Evolutionary conservation across 2,113 vertebrate genomes (phyloP).

Genomic region (Cyprinodon brontotheroides): DNA sequence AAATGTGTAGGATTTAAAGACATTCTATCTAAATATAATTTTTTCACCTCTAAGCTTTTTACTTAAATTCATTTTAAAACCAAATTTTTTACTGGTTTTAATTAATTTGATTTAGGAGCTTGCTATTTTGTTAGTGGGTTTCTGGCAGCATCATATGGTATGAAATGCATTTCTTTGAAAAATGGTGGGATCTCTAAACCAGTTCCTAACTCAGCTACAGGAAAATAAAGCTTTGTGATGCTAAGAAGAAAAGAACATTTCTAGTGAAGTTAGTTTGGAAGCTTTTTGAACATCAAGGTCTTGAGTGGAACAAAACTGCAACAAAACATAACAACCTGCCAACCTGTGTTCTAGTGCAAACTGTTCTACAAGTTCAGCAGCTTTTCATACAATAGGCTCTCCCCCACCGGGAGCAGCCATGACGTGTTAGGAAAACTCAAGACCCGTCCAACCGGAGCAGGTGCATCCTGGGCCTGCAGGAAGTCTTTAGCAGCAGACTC

Average conservation of each 20-base stretch:
- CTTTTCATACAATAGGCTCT: conserved; percentile 39
- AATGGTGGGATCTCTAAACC: not conserved
- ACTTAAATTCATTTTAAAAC: too few relatives aligned
- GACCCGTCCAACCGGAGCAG: conserved; percentile 59
- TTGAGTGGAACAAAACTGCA: not conserved
- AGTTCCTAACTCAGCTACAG: not conserved
- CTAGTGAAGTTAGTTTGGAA: too few relatives aligned
- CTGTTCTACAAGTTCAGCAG: conserved; percentile 57
- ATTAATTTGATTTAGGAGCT: not conserved
- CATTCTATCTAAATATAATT: too few relatives aligned
- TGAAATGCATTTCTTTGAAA: too few relatives aligned
- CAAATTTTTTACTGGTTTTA: too few relatives aligned
- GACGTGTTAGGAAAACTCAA: conserved; percentile 13
- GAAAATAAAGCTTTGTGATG: not conserved
- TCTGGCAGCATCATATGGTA: not conserved
- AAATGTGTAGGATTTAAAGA: too few relatives aligned
- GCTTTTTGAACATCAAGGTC: not conserved
- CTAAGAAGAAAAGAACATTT: not conserved
- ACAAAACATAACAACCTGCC: conserved; percentile 12
- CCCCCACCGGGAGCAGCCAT: conserved; percentile 18
- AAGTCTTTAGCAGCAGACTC: conserved; percentile 38
- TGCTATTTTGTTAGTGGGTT: not conserved
- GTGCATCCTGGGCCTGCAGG: conserved; percentile 71
- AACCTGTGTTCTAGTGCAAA: conserved; percentile 10
- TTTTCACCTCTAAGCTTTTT: too few relatives aligned